These are phyloP conservation scores for Paradoxurus hermaphroditus DNA, from an alignment of 2,113 vertebrate species.

Conservation along the genomic window DNA sequence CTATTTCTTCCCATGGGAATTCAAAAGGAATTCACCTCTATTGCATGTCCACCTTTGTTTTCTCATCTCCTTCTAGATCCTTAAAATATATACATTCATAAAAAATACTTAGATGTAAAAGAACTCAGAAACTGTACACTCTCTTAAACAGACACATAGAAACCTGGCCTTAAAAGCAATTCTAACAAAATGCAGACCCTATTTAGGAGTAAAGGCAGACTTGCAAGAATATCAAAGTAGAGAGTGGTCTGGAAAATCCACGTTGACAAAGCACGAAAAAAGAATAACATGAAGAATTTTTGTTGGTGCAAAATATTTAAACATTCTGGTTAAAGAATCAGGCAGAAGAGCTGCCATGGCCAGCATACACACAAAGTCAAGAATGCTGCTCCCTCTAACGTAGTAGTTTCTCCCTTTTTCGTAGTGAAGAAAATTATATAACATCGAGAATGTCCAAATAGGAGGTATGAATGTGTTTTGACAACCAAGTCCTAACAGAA, in stretches of 20 bases:
- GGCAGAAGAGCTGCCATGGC: neutral
- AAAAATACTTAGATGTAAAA: neutral
- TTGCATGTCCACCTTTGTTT: neutral
- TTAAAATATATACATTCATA: neutral
- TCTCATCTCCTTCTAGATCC: neutral
- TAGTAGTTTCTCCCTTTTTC: neutral
- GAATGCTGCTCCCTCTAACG: neutral
- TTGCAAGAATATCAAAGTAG: neutral
- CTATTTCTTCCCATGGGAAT: neutral
- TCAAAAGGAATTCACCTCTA: neutral
- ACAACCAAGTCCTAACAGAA: conserved; percentile 9
- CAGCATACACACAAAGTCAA: neutral
- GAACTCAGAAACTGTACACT: neutral
- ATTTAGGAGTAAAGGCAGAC: neutral
- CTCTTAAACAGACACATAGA: neutral
- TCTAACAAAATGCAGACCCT: conserved; percentile 19
- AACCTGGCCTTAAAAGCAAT: neutral
- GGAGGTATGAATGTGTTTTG: neutral
- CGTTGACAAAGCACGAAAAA: neutral
- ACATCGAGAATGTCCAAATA: neutral
- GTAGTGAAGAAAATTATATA: neutral
- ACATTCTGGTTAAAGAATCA: neutral
- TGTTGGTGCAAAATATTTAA: neutral
- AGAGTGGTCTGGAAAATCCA: neutral
- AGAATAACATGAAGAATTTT: neutral